phyloP scores from a whole-genome alignment of 2,113 vertebrate species.

The Scolopax mira region DNA sequence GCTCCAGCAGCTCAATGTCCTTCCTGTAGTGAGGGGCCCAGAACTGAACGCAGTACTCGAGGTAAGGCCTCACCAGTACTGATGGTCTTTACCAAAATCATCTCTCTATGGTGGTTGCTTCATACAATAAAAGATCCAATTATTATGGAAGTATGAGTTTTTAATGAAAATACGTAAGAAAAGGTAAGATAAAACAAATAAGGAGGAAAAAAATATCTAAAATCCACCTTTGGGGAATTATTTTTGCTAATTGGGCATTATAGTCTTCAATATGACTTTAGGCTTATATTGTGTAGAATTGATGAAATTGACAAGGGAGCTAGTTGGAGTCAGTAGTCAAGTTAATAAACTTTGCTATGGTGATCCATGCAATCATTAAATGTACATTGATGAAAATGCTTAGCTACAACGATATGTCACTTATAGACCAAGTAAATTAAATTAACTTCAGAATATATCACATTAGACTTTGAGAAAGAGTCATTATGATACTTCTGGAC shows the following conservation, averaged over 20 bases:
- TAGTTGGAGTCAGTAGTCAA: not conserved
- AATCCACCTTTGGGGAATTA: accelerated
- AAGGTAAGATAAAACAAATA: not conserved
- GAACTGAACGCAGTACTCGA: too few relatives aligned
- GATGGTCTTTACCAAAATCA: not conserved
- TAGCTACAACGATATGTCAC: not conserved
- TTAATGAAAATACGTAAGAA: not conserved
- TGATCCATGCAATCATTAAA: conserved; percentile 1
- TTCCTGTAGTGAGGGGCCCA: too few relatives aligned
- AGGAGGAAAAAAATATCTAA: not conserved
- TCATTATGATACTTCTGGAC: not conserved
- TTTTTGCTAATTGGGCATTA: not conserved
- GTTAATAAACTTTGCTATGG: not conserved
- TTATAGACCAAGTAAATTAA: conserved; percentile 36
- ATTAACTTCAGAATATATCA: not conserved
- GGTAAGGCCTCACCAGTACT: too few relatives aligned
- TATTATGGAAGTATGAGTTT: not conserved
- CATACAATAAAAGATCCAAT: accelerated
- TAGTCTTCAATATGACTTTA: not conserved
- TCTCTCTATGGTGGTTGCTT: not conserved
- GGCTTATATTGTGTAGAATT: not conserved
- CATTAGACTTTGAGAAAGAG: not conserved
- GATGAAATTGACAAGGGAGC: not conserved
- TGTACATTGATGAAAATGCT: conserved; percentile 15
- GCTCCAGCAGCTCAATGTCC: too few relatives aligned